Conservation (phyloP, 1,140 invertebrate species). For the Hyposmocoma kahamanoa region DNA sequence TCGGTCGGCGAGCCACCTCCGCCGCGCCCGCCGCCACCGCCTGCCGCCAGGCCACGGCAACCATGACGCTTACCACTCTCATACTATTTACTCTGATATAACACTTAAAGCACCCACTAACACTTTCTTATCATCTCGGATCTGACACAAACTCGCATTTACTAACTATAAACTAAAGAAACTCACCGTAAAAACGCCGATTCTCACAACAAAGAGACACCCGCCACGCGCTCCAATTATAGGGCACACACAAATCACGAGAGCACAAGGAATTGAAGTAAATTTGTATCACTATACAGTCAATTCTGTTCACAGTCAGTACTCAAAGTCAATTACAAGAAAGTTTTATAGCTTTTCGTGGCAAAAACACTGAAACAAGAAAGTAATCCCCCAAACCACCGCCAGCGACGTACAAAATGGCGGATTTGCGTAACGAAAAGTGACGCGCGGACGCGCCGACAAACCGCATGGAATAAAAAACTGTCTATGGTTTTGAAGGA, state of each 20-base stretch:
- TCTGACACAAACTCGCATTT: neutral
- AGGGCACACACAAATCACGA: slow-evolving; percentile 68
- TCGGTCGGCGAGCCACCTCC: slow-evolving; percentile 42
- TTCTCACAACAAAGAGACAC: slow-evolving; percentile 70
- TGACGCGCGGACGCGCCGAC: slow-evolving; percentile 70
- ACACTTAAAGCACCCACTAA: slow-evolving; percentile 9
- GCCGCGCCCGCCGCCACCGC: slow-evolving; percentile 32
- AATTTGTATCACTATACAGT: slow-evolving; percentile 51
- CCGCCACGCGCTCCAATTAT: slow-evolving; percentile 71
- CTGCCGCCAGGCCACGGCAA: slow-evolving; percentile 33
- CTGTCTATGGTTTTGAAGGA: slow-evolving; percentile 32
- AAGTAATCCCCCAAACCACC: slow-evolving; percentile 64
- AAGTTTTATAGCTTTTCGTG: slow-evolving; percentile 61
- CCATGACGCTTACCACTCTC: slow-evolving; percentile 50
- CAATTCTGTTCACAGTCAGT: slow-evolving; percentile 40
- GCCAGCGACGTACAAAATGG: slow-evolving; percentile 74
- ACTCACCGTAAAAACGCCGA: slow-evolving; percentile 66
- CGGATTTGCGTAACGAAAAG: slow-evolving; percentile 68
- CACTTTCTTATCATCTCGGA: no score
- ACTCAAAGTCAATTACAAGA: slow-evolving; percentile 39
- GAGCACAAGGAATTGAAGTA: slow-evolving; percentile 53
- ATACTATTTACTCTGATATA: slow-evolving; percentile 19
- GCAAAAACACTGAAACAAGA: slow-evolving; percentile 59
- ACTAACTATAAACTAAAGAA: slow-evolving; percentile 20
- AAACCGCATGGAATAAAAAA: slow-evolving; percentile 34